These are phyloP conservation scores for Brachycybe producta DNA, from an alignment of 2,888 invertebrate species.

Conservation along the genomic window DNA sequence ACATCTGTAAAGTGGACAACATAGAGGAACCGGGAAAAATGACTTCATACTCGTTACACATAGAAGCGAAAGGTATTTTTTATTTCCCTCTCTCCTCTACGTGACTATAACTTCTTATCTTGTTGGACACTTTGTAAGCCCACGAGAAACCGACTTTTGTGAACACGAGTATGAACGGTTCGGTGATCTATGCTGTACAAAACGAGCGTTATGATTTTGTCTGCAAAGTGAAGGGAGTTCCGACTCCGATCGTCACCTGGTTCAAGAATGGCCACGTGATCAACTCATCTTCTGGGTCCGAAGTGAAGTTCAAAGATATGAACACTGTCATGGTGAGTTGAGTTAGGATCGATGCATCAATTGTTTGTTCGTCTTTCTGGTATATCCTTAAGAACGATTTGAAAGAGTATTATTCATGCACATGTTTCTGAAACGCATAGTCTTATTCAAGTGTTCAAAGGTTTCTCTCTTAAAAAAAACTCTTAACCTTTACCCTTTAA, in stretches of 20 bases:
- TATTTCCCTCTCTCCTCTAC: not conserved
- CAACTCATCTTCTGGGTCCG: conserved; percentile 15
- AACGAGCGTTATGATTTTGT: conserved; percentile 21
- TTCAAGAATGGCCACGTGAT: conserved; percentile 20
- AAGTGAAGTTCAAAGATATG: conserved; percentile 6
- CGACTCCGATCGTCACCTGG: conserved; percentile 26
- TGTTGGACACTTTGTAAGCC: conserved; percentile 15
- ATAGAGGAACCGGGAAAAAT: not conserved
- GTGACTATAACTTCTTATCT: not conserved
- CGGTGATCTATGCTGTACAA: conserved; percentile 18
- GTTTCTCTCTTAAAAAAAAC: conserved; percentile 2
- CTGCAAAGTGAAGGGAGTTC: conserved; percentile 29
- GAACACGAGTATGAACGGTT: conserved; percentile 22
- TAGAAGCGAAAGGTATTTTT: conserved; percentile 4
- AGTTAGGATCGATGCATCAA: not conserved
- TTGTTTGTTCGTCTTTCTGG: not conserved
- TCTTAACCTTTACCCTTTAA: not conserved
- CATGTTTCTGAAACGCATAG: too few relatives aligned
- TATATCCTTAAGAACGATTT: too few relatives aligned
- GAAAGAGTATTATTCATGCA: too few relatives aligned
- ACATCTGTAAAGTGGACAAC: conserved; percentile 1
- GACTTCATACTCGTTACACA: not conserved
- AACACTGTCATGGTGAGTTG: conserved; percentile 13
- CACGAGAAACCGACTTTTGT: conserved; percentile 19
- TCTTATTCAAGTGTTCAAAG: too few relatives aligned